Base-by-base conservation (phyloP, 2,888 invertebrate species). In the Parnassius smintheus region DNA sequence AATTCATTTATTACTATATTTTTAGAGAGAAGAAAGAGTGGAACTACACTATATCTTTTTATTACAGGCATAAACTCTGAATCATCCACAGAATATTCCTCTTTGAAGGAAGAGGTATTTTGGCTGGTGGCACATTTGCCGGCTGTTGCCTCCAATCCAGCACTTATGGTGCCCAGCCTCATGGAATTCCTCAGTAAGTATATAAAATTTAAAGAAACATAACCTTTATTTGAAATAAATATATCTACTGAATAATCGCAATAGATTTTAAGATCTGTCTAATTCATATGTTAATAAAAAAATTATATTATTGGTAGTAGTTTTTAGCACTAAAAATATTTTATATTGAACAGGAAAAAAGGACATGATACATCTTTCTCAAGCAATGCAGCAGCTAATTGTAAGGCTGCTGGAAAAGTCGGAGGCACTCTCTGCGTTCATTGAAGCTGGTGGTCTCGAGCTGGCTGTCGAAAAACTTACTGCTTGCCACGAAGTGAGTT, bases 51-150 rank as follows among this genome's bases (percentile, higher is more conserved):
- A 41, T 1, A 46, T 54, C 9, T 94, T 95, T 62, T 13, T 57
- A 52, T 62, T 61, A 3, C 67, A 74, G 78, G 75, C 8, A 66
- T 75, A 58, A 76, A 67, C 56, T 66, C 81, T 0, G 85, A 88
- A 56, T 73, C 77, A 2, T 74, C 78, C 0, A 67, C 93, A n/a
- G 95, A 95, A 72, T 95, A 95, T 9, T 93, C 95, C 42, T 96
- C 96, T 0, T 94, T 97, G 59, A 96, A 96, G 2, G 98, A 98
- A 77, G 96, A 96, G 22, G 94, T 98, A n/a, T 97, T 97, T 78
- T 95, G 96, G 85, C 92, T 98, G 69, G 92, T 98, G 60, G 93
- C 95, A 42, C 95, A 95, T 2, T 89, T 98, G 66, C 95, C 95
- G n/a, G 93, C 94, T 53, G 95, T 95, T 74, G 95, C 97, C 2